These are phyloP conservation scores for Alligator mississippiensis DNA, from an alignment of 2,113 vertebrate species.

Conservation along the genomic window DNA sequence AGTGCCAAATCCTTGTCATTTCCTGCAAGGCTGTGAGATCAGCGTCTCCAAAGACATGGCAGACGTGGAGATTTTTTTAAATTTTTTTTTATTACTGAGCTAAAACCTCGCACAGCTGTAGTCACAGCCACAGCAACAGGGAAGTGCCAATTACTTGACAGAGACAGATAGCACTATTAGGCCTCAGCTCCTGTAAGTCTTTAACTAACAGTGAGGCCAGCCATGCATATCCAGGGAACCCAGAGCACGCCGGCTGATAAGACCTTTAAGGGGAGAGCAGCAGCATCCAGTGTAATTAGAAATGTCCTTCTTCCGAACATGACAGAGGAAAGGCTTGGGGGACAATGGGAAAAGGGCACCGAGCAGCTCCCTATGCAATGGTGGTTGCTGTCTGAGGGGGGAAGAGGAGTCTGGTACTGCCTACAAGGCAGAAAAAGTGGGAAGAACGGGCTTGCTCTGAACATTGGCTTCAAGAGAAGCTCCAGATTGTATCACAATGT, in stretches of 20 bases:
- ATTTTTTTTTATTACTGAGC: background rate
- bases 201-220: background rate
- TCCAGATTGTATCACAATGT: background rate
- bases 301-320: background rate
- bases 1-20: background rate
- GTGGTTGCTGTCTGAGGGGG: background rate
- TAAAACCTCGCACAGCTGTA: background rate
- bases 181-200: background rate
- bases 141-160: background rate
- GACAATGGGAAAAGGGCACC: background rate
- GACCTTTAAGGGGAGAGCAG: background rate
- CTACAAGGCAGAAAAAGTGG: background rate
- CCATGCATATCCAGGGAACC: background rate
- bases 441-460: background rate
- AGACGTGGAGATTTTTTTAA: background rate
- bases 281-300: background rate
- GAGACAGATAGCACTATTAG: background rate
- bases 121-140: background rate
- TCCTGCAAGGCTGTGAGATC: background rate
- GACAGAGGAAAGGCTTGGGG: background rate
- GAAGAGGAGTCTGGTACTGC: background rate
- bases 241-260: rapidly evolving
- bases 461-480: background rate
- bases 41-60: background rate
- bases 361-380: background rate